phyloP scores from a whole-genome alignment of 2,888 invertebrate genomes.

The Brenthis daphne region DNA sequence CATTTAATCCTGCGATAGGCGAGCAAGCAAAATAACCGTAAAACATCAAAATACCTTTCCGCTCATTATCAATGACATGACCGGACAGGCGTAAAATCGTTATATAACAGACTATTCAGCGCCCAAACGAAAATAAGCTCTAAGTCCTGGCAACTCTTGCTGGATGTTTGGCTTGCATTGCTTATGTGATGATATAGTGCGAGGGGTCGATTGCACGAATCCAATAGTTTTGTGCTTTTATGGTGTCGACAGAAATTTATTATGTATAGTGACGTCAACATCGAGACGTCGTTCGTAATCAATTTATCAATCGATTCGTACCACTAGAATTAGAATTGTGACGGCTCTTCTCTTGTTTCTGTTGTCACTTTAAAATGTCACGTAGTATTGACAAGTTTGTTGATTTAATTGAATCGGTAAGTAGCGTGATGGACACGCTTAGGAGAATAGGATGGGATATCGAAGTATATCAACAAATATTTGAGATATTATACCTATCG shows the following conservation, averaged over 20 bases:
- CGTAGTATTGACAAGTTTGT: slow-evolving; percentile 1
- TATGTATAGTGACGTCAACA: slow-evolving; percentile 34
- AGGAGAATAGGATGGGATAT: neutral
- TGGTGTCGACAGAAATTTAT: slow-evolving; percentile 39
- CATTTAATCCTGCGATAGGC: slow-evolving; percentile 35
- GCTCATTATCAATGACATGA: slow-evolving; percentile 46
- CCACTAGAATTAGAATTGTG: slow-evolving; percentile 26
- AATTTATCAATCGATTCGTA: slow-evolving; percentile 41
- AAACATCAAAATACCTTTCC: slow-evolving; percentile 42
- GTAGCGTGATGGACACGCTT: neutral
- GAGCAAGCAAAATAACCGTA: slow-evolving; percentile 39
- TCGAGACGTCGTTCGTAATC: slow-evolving; percentile 39
- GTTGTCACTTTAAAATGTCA: slow-evolving; percentile 16
- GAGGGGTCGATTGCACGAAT: slow-evolving; percentile 27
- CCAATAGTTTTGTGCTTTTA: slow-evolving; percentile 38
- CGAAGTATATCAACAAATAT: neutral
- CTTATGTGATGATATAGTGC: neutral
- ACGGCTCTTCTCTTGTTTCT: neutral
- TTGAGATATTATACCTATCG: too few species aligned
- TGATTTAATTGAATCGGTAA: neutral
- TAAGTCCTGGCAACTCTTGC: neutral
- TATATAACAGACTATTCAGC: slow-evolving; percentile 19
- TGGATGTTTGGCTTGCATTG: neutral
- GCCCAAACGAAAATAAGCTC: slow-evolving; percentile 20
- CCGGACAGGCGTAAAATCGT: slow-evolving; percentile 45